Evolutionary conservation across 2,888 invertebrate genomes (phyloP).

Genomic region (Myopa tessellatipennis): DNA sequence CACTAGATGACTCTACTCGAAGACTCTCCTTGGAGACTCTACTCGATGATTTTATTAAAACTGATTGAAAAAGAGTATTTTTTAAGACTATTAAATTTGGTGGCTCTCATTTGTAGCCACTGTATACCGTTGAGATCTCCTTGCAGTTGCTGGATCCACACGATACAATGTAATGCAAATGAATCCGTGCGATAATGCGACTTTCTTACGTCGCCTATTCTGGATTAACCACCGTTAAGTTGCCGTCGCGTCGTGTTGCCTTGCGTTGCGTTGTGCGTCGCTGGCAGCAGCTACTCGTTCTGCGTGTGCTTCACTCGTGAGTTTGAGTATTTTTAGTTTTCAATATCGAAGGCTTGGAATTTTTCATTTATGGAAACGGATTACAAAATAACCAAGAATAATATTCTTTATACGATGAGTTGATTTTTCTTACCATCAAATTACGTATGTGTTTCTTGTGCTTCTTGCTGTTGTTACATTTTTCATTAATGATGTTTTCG

Average conservation of each 20-base stretch:
- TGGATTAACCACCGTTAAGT: constrained; percentile 7
- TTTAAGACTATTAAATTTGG: too few relatives aligned
- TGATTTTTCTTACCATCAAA: background rate
- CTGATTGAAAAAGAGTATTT: too few relatives aligned
- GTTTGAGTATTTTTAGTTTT: background rate
- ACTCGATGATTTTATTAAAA: too few relatives aligned
- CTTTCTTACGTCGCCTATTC: constrained; percentile 9
- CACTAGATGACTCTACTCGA: too few relatives aligned
- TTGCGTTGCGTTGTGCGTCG: background rate
- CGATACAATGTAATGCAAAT: constrained; percentile 45
- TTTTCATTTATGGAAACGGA: constrained; percentile 4
- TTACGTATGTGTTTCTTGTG: background rate
- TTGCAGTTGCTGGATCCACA: constrained; percentile 24
- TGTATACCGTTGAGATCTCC: background rate
- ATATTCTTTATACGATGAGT: background rate
- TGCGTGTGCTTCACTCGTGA: background rate
- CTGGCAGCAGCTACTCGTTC: background rate
- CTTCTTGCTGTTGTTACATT: background rate
- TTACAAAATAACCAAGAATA: background rate
- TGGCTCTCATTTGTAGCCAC: background rate
- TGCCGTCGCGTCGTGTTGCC: background rate
- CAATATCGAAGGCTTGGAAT: constrained; percentile 6
- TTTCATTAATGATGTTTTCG: background rate
- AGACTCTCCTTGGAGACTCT: too few relatives aligned
- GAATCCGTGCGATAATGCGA: constrained; percentile 43